Conservation (phyloP, 2,888 invertebrate genomes). For the Campoplex nolae region DNA sequence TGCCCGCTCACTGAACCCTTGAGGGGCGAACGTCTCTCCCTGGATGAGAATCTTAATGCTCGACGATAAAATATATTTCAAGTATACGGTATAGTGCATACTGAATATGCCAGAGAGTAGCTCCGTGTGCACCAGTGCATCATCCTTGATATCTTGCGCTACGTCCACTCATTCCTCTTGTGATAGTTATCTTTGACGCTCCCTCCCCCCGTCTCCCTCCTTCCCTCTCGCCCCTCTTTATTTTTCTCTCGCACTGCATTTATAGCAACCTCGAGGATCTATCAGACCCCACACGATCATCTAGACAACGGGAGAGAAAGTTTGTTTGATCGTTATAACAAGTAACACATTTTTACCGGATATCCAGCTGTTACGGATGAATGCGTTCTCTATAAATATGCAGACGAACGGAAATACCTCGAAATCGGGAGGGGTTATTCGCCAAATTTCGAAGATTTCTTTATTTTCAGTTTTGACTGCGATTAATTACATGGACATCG, state of each 20-base stretch:
- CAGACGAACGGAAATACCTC: background rate
- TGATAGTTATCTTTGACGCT: constrained; percentile 44
- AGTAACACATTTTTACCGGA: background rate
- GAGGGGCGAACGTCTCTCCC: constrained; percentile 53
- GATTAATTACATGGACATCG: background rate
- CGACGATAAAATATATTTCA: constrained; percentile 71
- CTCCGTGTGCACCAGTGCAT: constrained; percentile 43
- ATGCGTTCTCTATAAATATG: background rate
- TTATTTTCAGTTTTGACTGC: background rate
- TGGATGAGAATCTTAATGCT: constrained; percentile 72
- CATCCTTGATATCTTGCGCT: constrained; percentile 46
- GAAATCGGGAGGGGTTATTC: background rate
- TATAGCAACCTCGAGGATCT: constrained; percentile 23
- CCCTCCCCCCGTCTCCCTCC: background rate
- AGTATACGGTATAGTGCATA: constrained; percentile 53
- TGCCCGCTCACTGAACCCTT: constrained; percentile 41
- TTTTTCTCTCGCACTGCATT: background rate
- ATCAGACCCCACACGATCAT: constrained; percentile 54
- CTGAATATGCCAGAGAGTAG: constrained; percentile 31
- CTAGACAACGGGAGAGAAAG: constrained; percentile 23
- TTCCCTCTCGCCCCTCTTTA: background rate
- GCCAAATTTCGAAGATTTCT: background rate
- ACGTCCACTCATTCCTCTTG: constrained; percentile 40
- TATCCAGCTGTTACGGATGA: background rate
- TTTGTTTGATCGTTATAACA: background rate